Percentiles rank a stretch among this genome's conserved stretches.
phyloP scores from a whole-genome alignment of 2,888 invertebrate species.

The Tholera decimalis region DNA sequence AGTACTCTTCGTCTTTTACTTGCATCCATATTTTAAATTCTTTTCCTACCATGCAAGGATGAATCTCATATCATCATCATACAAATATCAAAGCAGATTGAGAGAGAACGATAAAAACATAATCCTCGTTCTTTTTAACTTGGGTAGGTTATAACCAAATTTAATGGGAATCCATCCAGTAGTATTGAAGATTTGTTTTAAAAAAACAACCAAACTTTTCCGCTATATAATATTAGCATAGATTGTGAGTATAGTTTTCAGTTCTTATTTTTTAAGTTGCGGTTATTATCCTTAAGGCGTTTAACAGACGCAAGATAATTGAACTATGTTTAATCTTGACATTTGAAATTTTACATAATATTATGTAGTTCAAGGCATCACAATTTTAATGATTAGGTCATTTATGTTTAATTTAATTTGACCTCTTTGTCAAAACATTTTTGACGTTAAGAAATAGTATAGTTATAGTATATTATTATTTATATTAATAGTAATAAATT shows the following conservation, averaged over 20 bases:
- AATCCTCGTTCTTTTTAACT: too few relatives aligned
- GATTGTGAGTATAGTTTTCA: slow-evolving; percentile 26
- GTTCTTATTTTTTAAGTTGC: slow-evolving; percentile 4
- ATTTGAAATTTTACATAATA: slow-evolving; percentile 32
- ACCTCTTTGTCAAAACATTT: slow-evolving; percentile 6
- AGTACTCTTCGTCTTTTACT: background rate
- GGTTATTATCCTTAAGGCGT: slow-evolving; percentile 31
- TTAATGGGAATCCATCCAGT: too few relatives aligned
- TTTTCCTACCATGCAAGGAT: background rate
- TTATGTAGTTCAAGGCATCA: slow-evolving; percentile 41
- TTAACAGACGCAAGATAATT: slow-evolving; percentile 37
- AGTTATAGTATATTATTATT: too few relatives aligned
- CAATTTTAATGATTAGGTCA: slow-evolving; percentile 36
- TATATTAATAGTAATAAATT: too few relatives aligned
- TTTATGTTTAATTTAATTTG: slow-evolving; percentile 30
- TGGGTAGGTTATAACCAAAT: too few relatives aligned
- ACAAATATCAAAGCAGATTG: background rate
- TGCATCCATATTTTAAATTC: background rate
- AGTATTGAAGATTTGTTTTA: too few relatives aligned
- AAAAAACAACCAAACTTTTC: too few relatives aligned
- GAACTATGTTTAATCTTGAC: slow-evolving; percentile 51
- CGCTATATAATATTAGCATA: too few relatives aligned
- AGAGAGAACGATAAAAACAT: background rate
- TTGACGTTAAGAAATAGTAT: background rate
- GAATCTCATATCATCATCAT: too few relatives aligned